Evolutionary conservation across 2,888 invertebrate genomes (phyloP), one percentile per base, ranked within the genome.

Genomic region (Andrena bucephala): DNA sequence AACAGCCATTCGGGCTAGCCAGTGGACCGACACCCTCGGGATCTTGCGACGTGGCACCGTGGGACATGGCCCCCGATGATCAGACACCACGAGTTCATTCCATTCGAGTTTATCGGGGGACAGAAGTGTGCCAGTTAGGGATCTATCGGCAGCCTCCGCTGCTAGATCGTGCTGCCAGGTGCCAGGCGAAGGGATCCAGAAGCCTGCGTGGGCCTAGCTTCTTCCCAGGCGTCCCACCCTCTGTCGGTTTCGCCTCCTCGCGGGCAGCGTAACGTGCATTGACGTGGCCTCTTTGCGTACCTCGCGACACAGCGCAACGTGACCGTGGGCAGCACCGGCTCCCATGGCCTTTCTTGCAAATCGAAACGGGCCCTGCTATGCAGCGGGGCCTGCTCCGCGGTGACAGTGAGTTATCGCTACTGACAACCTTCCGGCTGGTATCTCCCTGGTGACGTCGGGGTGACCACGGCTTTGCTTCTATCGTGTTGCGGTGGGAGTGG

Each of bases 251-350:
- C 70, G 29, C 57, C 52, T 67, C 24, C 16, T 66, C 27, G 27
- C 33, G 27, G 62, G 24, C 42, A n/a, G 36, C 29, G 83, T 57
- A 69, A 70, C 69, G 73, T 63, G 69, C 77, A 70, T 83, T 24
- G 83, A 83, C 83, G 83, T 83, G 83, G 66, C 83, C 83, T 73
- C 77, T 73, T 83, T 76, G 73, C 67, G 63, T 60, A 75, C 31
- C 63, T 33, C 27, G 50, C 42, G 80, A 73, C 63, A 69, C 65
- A 31, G 54, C 66, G 66, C 79, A 73, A 66, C 69, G 69, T 69
- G 65, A 52, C 59, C 66, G 57, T 68, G 36, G 54, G 62, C 72
- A 1, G 42, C 16, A 66, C 59, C 60, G 63, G 24, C 42, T 57
- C 27, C 33, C 57, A 29, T 69, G 31, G 0, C 65, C 63, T 57